These are phyloP conservation scores for Excalfactoria chinensis DNA, from an alignment of 2,113 vertebrate species.

Conservation along the genomic window DNA sequence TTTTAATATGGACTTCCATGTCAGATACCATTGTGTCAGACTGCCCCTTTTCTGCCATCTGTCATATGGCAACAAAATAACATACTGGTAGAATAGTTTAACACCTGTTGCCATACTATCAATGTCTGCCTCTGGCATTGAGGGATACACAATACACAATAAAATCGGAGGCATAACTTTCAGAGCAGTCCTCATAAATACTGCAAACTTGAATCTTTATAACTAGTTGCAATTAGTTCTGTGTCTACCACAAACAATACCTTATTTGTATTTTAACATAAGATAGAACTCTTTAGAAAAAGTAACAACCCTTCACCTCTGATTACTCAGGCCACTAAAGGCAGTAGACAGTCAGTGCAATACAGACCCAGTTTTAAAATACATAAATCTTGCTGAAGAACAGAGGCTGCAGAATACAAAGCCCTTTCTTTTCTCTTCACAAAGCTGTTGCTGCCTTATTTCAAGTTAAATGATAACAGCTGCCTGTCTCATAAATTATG, in stretches of 20 bases:
- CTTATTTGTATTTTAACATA: background rate
- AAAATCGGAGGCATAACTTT: too few species aligned
- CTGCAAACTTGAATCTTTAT: background rate
- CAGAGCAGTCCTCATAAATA: too few species aligned
- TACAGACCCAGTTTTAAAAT: background rate
- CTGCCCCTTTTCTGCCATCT: too few species aligned
- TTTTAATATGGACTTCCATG: too few species aligned
- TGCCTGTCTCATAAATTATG: conserved; percentile 28
- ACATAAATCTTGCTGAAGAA: background rate
- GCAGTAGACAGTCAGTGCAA: background rate
- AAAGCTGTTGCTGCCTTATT: background rate
- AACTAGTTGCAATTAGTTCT: background rate
- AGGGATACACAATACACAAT: too few species aligned
- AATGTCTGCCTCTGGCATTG: too few species aligned
- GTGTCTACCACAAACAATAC: background rate
- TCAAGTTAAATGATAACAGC: conserved; percentile 26
- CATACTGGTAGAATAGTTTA: too few species aligned
- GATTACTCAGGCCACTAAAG: rapidly evolving
- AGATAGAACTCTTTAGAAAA: background rate
- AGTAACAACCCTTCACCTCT: background rate
- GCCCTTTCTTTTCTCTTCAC: background rate
- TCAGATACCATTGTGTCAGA: too few species aligned
- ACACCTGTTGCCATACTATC: too few species aligned
- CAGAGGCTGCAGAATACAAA: background rate
- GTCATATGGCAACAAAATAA: too few species aligned